A percentile compares a stretch with the other conserved stretches of the same genome.
Conservation (phyloP, 2,797 vertebrate species). For the Myotis vivesi region DNA sequence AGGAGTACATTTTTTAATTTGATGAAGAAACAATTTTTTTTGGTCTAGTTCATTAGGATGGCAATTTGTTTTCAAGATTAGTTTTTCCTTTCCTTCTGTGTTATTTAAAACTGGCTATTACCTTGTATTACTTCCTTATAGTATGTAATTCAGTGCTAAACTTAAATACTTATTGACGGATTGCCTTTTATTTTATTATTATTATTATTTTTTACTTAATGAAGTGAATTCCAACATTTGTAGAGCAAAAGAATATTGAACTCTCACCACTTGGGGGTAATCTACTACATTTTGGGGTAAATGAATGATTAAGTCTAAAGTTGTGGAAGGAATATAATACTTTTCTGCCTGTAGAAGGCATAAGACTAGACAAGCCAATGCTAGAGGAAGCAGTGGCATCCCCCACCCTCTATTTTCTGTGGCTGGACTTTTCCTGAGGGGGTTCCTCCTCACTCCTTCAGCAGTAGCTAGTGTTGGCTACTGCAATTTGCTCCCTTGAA, state of each 20-base stretch:
- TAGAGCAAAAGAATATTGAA: neutral
- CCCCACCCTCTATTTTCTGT: neutral
- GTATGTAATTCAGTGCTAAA: neutral
- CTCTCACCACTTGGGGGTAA: neutral
- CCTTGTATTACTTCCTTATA: neutral
- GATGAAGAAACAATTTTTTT: conserved; percentile 5
- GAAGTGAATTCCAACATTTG: neutral
- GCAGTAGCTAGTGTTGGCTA: neutral
- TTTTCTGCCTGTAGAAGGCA: neutral
- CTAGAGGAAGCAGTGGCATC: neutral
- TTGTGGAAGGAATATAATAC: neutral
- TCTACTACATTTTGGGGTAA: neutral
- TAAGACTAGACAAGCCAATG: neutral
- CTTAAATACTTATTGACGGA: neutral
- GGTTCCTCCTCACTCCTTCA: neutral
- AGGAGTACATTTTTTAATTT: neutral
- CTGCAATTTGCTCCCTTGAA: neutral
- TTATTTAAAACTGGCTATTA: conserved; percentile 28
- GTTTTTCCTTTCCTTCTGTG: neutral
- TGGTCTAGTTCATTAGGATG: neutral
- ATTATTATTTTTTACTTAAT: neutral
- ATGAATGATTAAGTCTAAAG: neutral
- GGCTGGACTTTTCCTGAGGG: neutral
- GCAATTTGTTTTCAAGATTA: neutral
- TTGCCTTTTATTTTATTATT: neutral